These are phyloP conservation scores for Ceryle rudis DNA, from an alignment of 2,797 vertebrate species.

Conservation along the genomic window DNA sequence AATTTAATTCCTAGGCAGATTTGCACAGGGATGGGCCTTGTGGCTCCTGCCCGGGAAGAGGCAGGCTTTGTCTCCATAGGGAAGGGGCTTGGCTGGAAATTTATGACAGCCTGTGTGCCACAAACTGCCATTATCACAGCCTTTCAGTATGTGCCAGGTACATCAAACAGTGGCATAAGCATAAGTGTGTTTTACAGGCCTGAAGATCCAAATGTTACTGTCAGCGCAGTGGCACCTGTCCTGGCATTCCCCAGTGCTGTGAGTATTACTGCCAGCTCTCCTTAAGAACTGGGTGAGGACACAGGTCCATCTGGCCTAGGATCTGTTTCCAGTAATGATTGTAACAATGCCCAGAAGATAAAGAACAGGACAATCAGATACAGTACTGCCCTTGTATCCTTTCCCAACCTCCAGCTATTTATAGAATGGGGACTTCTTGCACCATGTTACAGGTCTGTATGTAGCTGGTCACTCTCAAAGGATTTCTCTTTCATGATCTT, in stretches of 20 bases:
- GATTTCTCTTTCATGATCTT: neutral
- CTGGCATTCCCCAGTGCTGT: conserved; percentile 73
- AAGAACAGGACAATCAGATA: neutral
- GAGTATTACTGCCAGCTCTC: conserved; percentile 31
- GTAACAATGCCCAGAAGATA: neutral
- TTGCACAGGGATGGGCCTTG: accelerated
- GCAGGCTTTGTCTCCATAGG: neutral
- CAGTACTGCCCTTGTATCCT: neutral
- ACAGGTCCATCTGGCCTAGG: neutral
- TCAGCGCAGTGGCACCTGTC: conserved; percentile 70
- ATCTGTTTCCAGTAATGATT: neutral
- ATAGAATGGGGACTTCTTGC: neutral
- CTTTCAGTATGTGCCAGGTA: neutral
- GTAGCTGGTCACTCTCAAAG: neutral
- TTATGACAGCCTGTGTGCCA: neutral
- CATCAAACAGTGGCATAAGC: neutral
- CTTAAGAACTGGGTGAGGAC: neutral
- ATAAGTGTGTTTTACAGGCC: conserved; percentile 58
- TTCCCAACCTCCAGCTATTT: neutral
- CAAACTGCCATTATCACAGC: neutral
- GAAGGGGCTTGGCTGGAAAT: neutral
- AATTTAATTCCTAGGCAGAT: neutral
- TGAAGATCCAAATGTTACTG: conserved; percentile 53
- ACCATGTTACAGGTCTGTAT: neutral
- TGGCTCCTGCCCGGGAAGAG: neutral